A percentile compares a stretch with the other conserved stretches of the same genome.
phyloP scores from a whole-genome alignment of 2,888 invertebrate species.

The Anarsia innoxiella region DNA sequence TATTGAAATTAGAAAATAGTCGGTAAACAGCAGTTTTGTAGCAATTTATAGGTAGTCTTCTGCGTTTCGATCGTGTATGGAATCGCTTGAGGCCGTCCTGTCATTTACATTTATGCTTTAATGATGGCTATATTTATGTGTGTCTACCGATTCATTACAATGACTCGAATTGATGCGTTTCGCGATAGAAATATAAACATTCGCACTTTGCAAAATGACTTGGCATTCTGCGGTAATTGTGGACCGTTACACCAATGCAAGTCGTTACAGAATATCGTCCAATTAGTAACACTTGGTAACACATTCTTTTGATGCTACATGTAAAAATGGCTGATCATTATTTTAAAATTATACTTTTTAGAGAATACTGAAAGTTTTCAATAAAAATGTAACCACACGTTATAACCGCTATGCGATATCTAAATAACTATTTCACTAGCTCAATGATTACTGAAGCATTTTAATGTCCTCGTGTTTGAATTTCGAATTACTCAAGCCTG shows the following conservation, averaged over 20 bases:
- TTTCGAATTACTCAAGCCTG: too few relatives aligned
- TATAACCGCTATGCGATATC: too few relatives aligned
- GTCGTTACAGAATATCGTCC: conserved; percentile 3
- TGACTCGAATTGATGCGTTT: conserved; percentile 7
- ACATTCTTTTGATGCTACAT: conserved; percentile 4
- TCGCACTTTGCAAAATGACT: conserved; percentile 6
- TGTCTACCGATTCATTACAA: conserved; percentile 8
- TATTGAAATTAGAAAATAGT: conserved; percentile 54
- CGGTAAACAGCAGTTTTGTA: conserved; percentile 48
- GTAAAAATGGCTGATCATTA: too few relatives aligned
- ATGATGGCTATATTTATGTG: conserved; percentile 11
- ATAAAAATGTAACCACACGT: too few relatives aligned
- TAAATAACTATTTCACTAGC: too few relatives aligned
- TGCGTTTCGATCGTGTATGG: conserved; percentile 28
- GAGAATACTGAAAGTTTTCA: too few relatives aligned
- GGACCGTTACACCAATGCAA: conserved; percentile 2
- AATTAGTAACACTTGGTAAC: conserved; percentile 8
- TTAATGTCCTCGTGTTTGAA: too few relatives aligned
- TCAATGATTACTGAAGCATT: too few relatives aligned
- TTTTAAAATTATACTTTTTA: too few relatives aligned
- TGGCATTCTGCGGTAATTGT: conserved; percentile 7
- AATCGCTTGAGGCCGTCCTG: conserved; percentile 29
- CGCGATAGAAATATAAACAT: conserved; percentile 10
- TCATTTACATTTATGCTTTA: conserved; percentile 12
- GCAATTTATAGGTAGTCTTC: conserved; percentile 30